Evolutionary conservation across 2,113 vertebrate genomes (phyloP), one percentile per base, ranked within the genome.

Genomic region (Barnardius zonarius): DNA sequence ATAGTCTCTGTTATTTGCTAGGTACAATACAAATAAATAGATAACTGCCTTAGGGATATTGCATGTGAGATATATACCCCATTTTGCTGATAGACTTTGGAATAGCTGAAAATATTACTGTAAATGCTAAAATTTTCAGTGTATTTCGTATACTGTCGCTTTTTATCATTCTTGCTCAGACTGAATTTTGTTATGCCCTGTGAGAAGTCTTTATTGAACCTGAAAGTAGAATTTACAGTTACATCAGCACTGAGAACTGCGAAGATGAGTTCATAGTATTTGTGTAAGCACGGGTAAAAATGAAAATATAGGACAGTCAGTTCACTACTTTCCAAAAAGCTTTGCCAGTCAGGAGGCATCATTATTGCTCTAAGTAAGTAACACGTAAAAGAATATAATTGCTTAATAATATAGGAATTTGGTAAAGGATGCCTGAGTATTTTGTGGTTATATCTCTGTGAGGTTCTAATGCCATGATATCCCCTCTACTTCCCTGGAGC

Each of bases 381-480:
- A 24, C n/a, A 69, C 2, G 6, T 81, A 55, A 67, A 88, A 57
- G 20, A 67, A 33, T 46, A 9, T 78, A 90, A 87, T 83, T 20
- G 39, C 37, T 90, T 80, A 88, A 39, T 93, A 83, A 84, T 83
- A 33, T 14, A 67, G 54, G 83, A 76, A 77, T 51, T 64, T 24
- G 54, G 35, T 80, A 70, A 87, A 83, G 74, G n/a, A 91, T 93
- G 62, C 48, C 52, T 1, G 1, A 48, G 39, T 11, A 54, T 68
- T 93, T 75, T 48, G 66, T 73, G 64, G 61, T 90, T 39, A n/a
- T 18, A 41, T 31, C 0, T 0, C 79, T 68, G 57, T 0, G 0
- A 68, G 51, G 35, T 75, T 92, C 62, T 83, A 63, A 64, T 74
- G 44, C 52, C 84, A 80, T 94, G 66, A 87, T 11, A 55, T 91